A percentile compares a stretch with the other conserved stretches of the same genome.
These are phyloP conservation scores for Delia radicum DNA, from an alignment of 1,140 invertebrate genomes.

Conservation along the genomic window DNA sequence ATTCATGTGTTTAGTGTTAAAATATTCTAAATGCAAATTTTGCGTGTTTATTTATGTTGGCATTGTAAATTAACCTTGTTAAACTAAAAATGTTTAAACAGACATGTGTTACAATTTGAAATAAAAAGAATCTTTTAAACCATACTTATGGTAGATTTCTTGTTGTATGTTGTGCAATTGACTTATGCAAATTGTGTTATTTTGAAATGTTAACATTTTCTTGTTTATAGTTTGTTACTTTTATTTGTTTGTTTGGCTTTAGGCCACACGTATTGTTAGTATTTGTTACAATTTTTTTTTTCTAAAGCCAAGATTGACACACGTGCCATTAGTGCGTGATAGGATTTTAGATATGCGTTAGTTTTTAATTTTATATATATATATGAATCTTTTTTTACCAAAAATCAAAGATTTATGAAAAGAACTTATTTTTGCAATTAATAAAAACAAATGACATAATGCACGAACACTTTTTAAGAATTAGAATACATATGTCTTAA, in stretches of 20 bases:
- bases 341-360: not conserved
- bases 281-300: conserved; percentile 18
- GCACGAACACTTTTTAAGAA: too few relatives aligned
- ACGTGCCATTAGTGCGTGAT: conserved; percentile 12
- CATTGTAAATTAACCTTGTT: not conserved
- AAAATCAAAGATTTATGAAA: too few relatives aligned
- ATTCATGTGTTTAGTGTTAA: not conserved
- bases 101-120: conserved; percentile 4
- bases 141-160: not conserved
- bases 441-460: too few relatives aligned
- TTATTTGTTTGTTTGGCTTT: conserved; percentile 5
- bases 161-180: conserved; percentile 10
- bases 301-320: conserved; percentile 13
- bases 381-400: too few relatives aligned
- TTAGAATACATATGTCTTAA: too few relatives aligned
- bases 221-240: not conserved
- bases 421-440: too few relatives aligned
- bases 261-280: conserved; percentile 21
- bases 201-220: not conserved
- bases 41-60: not conserved
- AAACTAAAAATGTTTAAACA: not conserved
- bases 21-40: not conserved
- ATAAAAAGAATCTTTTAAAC: not conserved
- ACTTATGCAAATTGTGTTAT: conserved; percentile 7
- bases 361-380: too few relatives aligned